These are phyloP conservation scores for Rhaphigaster nebulosa DNA, from an alignment of 2,888 invertebrate species.

Conservation along the genomic window DNA sequence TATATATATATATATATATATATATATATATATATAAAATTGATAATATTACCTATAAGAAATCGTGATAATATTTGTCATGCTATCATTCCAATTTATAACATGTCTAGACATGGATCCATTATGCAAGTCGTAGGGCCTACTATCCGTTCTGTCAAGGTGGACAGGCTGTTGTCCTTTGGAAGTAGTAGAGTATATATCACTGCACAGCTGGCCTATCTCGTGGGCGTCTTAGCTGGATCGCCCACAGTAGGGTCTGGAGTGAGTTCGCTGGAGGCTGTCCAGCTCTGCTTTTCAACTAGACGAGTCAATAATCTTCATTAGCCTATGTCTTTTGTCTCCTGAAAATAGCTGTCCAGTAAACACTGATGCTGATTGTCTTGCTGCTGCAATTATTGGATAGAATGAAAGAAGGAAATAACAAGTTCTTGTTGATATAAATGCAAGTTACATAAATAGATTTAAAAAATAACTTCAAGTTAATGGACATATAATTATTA, in stretches of 20 bases:
- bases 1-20: no score
- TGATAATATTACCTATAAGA: neutral
- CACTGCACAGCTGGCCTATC: neutral
- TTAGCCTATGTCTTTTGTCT: neutral
- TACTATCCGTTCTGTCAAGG: conserved; percentile 12
- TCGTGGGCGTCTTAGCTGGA: neutral
- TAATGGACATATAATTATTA: no score
- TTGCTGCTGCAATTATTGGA: no score
- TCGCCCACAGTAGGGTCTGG: neutral
- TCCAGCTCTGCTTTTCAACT: neutral
- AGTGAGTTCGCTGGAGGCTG: neutral
- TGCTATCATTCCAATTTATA: neutral
- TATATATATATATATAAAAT: no score
- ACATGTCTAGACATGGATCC: neutral
- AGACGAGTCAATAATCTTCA: neutral
- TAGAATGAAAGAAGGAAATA: no score
- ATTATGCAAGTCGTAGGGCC: neutral
- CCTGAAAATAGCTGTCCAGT: no score
- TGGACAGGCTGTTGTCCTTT: neutral
- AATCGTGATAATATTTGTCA: neutral
- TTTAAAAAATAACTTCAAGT: no score
- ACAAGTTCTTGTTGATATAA: no score
- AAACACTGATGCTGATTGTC: no score
- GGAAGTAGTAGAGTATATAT: neutral
- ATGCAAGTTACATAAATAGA: no score